Conservation (phyloP, 2,888 invertebrate genomes). For the Lissocephala sabroskyi region DNA sequence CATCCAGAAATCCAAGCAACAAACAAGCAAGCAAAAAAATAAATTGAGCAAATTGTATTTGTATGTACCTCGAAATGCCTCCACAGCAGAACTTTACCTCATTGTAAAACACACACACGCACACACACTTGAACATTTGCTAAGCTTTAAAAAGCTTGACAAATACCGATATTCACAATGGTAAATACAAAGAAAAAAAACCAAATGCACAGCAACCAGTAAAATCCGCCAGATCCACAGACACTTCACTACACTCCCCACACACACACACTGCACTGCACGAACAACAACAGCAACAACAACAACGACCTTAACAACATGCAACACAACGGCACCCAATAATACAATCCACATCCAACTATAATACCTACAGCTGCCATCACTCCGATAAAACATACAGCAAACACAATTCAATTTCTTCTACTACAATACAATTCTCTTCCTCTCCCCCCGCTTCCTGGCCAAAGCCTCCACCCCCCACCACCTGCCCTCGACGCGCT, state of each 20-base stretch:
- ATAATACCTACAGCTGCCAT: conserved; percentile 48
- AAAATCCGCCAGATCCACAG: too few species aligned
- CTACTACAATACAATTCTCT: conserved; percentile 46
- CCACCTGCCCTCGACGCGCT: too few species aligned
- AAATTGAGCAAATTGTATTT: conserved; percentile 31
- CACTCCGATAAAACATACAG: conserved; percentile 26
- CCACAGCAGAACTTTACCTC: conserved; percentile 64
- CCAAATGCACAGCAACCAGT: conserved; percentile 56
- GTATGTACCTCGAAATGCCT: conserved; percentile 51
- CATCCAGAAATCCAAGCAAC: conserved; percentile 4
- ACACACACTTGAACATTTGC: conserved; percentile 11
- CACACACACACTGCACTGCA: conserved; percentile 5
- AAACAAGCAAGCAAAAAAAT: conserved; percentile 4
- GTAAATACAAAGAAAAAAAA: neutral
- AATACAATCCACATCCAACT: conserved; percentile 11
- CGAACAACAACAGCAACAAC: conserved; percentile 20
- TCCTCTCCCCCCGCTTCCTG: conserved; percentile 29
- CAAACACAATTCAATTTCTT: conserved; percentile 57
- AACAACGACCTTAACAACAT: conserved; percentile 14
- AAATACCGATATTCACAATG: conserved; percentile 15
- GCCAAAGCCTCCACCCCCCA: too few species aligned
- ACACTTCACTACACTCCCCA: neutral
- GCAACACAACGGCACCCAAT: conserved; percentile 11
- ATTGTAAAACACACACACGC: conserved; percentile 51
- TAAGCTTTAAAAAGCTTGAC: conserved; percentile 29